These are phyloP conservation scores for Morone saxatilis DNA, from an alignment of 2,113 vertebrate species.

Conservation along the genomic window DNA sequence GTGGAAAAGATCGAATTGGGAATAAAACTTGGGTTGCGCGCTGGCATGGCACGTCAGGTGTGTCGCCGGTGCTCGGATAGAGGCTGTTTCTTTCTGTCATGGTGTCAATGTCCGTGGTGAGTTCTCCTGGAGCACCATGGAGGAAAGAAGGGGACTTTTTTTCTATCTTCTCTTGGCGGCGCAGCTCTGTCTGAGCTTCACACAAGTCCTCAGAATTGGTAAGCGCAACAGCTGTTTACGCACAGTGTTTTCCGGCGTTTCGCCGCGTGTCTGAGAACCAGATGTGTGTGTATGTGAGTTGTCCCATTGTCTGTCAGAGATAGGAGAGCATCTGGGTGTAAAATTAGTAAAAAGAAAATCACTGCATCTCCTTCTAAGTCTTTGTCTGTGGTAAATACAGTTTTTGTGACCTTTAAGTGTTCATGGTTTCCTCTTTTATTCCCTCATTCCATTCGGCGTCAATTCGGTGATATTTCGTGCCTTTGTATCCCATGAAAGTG, in stretches of 20 bases:
- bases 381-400: not conserved
- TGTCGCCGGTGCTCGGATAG: slow-evolving; percentile 44
- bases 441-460: not conserved
- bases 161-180: slow-evolving; percentile 80
- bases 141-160: slow-evolving; percentile 78
- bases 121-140: slow-evolving; percentile 77
- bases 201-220: slow-evolving; percentile 95
- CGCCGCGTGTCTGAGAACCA: not conserved
- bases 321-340: too few relatives aligned
- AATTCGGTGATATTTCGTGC: not conserved
- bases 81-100: slow-evolving; percentile 63
- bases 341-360: not conserved
- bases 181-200: slow-evolving; percentile 82
- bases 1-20: slow-evolving; percentile 19
- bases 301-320: not conserved
- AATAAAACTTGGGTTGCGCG: slow-evolving; percentile 56
- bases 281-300: too few relatives aligned
- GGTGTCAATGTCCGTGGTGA: slow-evolving; percentile 72
- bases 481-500: not conserved
- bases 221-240: slow-evolving; percentile 82
- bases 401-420: slow-evolving; percentile 1
- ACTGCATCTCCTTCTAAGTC: not conserved
- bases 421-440: not conserved
- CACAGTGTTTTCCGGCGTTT: not conserved
- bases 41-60: slow-evolving; percentile 57